Percentiles rank a stretch among this genome's conserved stretches.
phyloP scores from a whole-genome alignment of 2,888 invertebrate genomes.

The Malthinus flaveolus region DNA sequence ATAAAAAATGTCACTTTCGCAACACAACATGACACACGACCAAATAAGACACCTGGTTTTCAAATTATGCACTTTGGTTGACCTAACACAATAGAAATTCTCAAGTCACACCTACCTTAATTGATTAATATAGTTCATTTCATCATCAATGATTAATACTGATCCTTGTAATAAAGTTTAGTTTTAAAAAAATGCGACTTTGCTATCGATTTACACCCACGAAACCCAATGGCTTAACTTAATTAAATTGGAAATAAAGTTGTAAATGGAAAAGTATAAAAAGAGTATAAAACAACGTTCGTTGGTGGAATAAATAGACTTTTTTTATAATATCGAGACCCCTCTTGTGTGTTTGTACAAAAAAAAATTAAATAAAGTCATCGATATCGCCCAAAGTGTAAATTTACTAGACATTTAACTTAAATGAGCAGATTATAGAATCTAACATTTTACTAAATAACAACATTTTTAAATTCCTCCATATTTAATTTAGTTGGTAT shows the following conservation, averaged over 20 bases:
- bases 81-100: slow-evolving; percentile 40
- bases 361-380: slow-evolving; percentile 38
- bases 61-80: slow-evolving; percentile 35
- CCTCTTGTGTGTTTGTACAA: neutral
- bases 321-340: neutral
- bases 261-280: slow-evolving; percentile 23
- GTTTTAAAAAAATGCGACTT: neutral
- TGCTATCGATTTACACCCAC: slow-evolving; percentile 32
- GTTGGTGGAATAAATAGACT: slow-evolving; percentile 31
- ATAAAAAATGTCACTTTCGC: no score
- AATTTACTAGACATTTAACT: slow-evolving; percentile 38
- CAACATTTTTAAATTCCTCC: slow-evolving; percentile 1
- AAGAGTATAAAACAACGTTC: slow-evolving; percentile 29
- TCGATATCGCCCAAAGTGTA: slow-evolving; percentile 37
- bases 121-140: slow-evolving; percentile 31
- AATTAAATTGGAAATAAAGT: slow-evolving; percentile 38
- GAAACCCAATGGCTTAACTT: slow-evolving; percentile 32
- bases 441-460: neutral
- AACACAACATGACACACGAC: slow-evolving; percentile 19
- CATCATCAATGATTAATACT: slow-evolving; percentile 22
- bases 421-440: slow-evolving; percentile 6
- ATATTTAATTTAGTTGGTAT: slow-evolving; percentile 2
- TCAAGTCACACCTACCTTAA: slow-evolving; percentile 34
- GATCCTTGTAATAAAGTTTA: slow-evolving; percentile 7
- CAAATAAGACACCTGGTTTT: slow-evolving; percentile 28